Conservation (phyloP, 2,888 invertebrate species). For the Liodrosophila aerea region DNA sequence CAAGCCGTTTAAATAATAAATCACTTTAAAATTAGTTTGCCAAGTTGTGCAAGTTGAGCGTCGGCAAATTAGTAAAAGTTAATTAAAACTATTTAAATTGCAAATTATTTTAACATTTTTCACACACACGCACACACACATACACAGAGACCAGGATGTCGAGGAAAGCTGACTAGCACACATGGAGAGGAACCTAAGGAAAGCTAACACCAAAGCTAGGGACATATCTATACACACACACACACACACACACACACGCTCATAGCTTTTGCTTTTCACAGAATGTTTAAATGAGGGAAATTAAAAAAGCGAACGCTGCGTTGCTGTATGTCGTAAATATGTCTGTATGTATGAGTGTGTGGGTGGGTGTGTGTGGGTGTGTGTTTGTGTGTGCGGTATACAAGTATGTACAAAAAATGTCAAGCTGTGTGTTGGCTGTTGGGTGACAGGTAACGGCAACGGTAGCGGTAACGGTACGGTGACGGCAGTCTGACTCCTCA, state of each 20-base stretch:
- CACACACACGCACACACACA: conserved; percentile 33
- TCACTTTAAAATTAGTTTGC: conserved; percentile 78
- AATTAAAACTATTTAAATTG: conserved; percentile 79
- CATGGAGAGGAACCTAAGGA: conserved; percentile 34
- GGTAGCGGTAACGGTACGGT: too few species aligned
- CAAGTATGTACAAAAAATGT: conserved; percentile 64
- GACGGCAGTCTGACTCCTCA: conserved; percentile 6
- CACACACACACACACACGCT: conserved; percentile 10
- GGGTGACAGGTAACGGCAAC: conserved; percentile 23
- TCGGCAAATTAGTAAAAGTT: conserved; percentile 68
- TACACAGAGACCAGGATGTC: conserved; percentile 2
- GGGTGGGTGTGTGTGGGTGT: conserved; percentile 1
- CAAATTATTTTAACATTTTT: conserved; percentile 75
- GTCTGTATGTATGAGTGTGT: neutral
- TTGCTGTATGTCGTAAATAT: conserved; percentile 16
- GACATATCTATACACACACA: neutral
- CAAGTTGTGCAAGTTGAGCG: conserved; percentile 56
- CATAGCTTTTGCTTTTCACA: conserved; percentile 44
- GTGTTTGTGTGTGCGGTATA: conserved; percentile 10
- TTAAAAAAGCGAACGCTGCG: conserved; percentile 54
- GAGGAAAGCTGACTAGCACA: conserved; percentile 36
- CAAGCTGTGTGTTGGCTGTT: conserved; percentile 54
- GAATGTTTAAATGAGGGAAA: conserved; percentile 69
- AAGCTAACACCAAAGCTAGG: conserved; percentile 34
- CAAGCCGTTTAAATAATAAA: conserved; percentile 76